A percentile compares a stretch with the other conserved stretches of the same genome.
These are phyloP conservation scores for Parauchenoglanis punctatus DNA, from an alignment of 2,797 vertebrate genomes.

Conservation along the genomic window DNA sequence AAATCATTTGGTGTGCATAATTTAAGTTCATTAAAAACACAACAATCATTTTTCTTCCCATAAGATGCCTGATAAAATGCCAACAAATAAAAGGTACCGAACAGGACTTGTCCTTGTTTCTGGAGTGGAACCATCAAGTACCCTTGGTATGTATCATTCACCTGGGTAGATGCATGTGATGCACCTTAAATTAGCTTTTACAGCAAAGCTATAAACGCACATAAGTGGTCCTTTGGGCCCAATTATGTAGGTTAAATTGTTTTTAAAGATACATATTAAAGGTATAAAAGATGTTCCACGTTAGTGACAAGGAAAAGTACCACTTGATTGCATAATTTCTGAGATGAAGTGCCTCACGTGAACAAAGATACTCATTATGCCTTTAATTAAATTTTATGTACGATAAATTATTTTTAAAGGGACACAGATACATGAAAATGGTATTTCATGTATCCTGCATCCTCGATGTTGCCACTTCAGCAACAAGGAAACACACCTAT, in stretches of 20 bases:
- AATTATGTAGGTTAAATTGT: neutral
- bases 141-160: neutral
- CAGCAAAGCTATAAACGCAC: neutral
- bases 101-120: neutral
- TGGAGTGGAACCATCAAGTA: neutral
- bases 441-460: neutral
- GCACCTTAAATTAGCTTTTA: neutral
- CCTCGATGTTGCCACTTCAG: neutral
- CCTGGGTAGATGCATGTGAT: neutral
- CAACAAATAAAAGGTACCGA: neutral
- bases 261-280: neutral
- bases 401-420: neutral
- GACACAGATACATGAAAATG: neutral
- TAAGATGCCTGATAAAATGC: neutral
- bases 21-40: neutral
- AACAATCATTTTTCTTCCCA: neutral
- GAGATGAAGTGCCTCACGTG: too few species aligned
- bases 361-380: neutral
- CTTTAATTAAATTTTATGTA: neutral
- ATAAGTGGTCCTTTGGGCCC: neutral
- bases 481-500: neutral
- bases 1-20: too few species aligned
- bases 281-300: neutral
- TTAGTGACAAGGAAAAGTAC: neutral
- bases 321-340: neutral